These are phyloP conservation scores for Calameuta idolon DNA, from an alignment of 2,888 invertebrate species.

Conservation along the genomic window DNA sequence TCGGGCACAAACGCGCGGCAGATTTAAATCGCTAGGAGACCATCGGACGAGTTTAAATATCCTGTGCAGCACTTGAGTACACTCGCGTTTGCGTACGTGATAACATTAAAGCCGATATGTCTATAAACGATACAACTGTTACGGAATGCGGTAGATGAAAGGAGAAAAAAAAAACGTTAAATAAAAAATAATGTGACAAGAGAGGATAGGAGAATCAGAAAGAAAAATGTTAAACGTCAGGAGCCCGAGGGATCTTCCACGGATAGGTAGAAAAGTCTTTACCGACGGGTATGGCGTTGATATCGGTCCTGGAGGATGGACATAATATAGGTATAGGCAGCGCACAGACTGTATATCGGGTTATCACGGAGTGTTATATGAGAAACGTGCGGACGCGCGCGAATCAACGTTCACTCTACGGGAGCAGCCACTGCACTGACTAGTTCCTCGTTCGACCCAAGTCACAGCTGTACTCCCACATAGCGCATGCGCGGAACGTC, in stretches of 20 bases:
- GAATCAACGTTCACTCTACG: slow-evolving; percentile 48
- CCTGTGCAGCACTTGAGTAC: background rate
- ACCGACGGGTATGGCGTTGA: background rate
- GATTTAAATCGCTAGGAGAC: background rate
- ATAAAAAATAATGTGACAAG: background rate
- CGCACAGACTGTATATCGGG: background rate
- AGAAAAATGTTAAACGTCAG: background rate
- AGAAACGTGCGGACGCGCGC: slow-evolving; percentile 21
- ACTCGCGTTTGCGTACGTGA: background rate
- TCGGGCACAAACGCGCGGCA: slow-evolving; percentile 22
- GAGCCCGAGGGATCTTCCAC: background rate
- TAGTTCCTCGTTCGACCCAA: slow-evolving; percentile 61
- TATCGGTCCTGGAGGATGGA: background rate
- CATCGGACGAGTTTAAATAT: background rate
- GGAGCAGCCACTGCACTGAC: slow-evolving; percentile 64
- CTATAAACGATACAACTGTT: background rate
- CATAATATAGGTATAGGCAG: background rate
- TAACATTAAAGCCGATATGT: background rate
- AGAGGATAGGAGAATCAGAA: background rate
- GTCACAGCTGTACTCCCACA: slow-evolving; percentile 53
- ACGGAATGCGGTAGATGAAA: background rate
- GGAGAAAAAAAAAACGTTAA: background rate
- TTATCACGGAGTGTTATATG: background rate
- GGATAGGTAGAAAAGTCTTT: background rate
- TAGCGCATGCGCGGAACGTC: slow-evolving; percentile 57